Evolutionary conservation across 1,140 invertebrate species (phyloP), one percentile per base, ranked within the genome.

Genomic region (Aphelenchoides besseyi): DNA sequence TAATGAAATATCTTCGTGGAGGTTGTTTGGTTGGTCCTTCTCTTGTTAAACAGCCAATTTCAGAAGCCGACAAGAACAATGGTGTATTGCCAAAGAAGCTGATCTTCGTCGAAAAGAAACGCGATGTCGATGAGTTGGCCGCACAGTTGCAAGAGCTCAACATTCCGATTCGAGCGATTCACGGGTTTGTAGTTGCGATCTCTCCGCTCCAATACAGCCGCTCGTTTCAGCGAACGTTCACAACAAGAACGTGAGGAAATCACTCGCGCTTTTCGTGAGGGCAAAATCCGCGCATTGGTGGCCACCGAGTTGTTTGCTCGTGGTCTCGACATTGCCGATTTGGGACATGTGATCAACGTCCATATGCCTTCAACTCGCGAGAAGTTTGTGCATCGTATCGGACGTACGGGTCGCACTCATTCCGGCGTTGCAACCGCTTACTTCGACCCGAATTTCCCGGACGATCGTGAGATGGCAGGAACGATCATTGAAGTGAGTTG

Each of bases 321-420:
- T 76, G 93, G 94, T 28, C 89, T 96, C 61, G 93, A 97, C 85
- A 93, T 96, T 41, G 90, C 91, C 84, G 92, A 95, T 82, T 89
- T 96, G 2, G 93, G 92, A 87, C 92, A 89, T 87, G 90, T 77
- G 28, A 86, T 97, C 16, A 96, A 96, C 85, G 92, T 90, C 79
- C 93, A 96, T 85, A 94, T 95, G 79, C 93, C 93, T 0, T 87
- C 89, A 8, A 91, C 94, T 80, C 91, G 94, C 80, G 93, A 94
- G 82, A 92, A 94, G 1, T 95, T 96, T 86, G 92, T 97, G n/a
- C 94, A 97, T 86, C 87, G 91, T 55, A 90, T 95, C 57, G 92
- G 92, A 0, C 87, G 93, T 72, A 95, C 92, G 0, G 93, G 93
- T 1, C 88, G 76, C n/a, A n/a, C 81, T 2, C 30, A 59, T 3